A percentile compares a stretch with the other conserved stretches of the same genome.
These are phyloP conservation scores for Eupithecia abbreviata DNA, from an alignment of 2,888 invertebrate genomes.

Conservation along the genomic window DNA sequence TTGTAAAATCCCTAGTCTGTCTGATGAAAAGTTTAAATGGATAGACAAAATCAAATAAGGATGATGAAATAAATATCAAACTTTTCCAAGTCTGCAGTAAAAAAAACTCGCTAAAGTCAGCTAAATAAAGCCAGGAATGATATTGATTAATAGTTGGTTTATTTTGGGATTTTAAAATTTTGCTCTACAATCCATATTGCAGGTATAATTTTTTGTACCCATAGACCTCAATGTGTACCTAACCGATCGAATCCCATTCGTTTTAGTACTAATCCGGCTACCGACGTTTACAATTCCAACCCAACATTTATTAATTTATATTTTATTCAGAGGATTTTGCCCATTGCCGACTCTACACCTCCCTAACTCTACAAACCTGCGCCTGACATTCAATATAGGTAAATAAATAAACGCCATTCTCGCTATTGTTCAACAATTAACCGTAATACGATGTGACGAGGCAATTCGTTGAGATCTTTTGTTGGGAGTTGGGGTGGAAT, in stretches of 20 bases:
- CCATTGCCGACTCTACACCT: constrained; percentile 8
- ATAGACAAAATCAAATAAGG: too few species aligned
- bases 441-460: constrained; percentile 41
- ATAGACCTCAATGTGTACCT: not conserved
- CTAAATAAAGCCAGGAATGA: not conserved
- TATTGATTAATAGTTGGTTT: not conserved
- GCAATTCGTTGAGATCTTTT: constrained; percentile 30
- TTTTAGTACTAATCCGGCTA: not conserved
- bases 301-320: not conserved
- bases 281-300: not conserved
- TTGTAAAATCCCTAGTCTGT: too few species aligned
- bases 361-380: constrained; percentile 45
- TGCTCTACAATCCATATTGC: not conserved
- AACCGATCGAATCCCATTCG: not conserved
- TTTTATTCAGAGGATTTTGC: not conserved
- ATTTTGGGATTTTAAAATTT: not conserved
- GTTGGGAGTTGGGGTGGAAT: constrained; percentile 20
- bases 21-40: too few species aligned
- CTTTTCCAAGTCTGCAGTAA: too few species aligned
- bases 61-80: too few species aligned
- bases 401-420: constrained; percentile 65
- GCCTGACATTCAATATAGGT: constrained; percentile 62
- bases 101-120: too few species aligned
- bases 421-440: constrained; percentile 68
- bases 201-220: not conserved